phyloP scores from a whole-genome alignment of 1,140 invertebrate species.

The Chrysomallon squamiferum region DNA sequence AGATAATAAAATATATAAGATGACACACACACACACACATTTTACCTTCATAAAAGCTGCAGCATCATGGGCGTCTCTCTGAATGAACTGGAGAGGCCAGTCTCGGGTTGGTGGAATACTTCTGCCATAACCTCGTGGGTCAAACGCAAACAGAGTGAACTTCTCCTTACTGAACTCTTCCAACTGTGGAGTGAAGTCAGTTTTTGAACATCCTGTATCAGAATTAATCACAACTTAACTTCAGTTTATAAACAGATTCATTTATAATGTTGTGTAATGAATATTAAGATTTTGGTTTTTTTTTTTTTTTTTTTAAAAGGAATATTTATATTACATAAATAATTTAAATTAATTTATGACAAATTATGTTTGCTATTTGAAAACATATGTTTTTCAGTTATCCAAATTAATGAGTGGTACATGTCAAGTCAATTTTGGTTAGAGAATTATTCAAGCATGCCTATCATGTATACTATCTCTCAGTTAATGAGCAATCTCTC shows the following conservation, averaged over 20 bases:
- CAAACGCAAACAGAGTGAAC: slow-evolving; percentile 82
- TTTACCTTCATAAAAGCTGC: slow-evolving; percentile 77
- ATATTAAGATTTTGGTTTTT: too few relatives aligned
- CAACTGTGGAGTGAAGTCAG: slow-evolving; percentile 82
- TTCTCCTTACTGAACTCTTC: slow-evolving; percentile 73
- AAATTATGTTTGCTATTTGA: too few relatives aligned
- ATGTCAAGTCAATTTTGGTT: too few relatives aligned
- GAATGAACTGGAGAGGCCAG: slow-evolving; percentile 76
- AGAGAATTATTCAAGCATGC: too few relatives aligned
- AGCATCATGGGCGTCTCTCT: slow-evolving; percentile 77
- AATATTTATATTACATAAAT: too few relatives aligned
- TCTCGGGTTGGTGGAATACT: slow-evolving; percentile 79
- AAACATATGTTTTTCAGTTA: too few relatives aligned
- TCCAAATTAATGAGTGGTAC: too few relatives aligned
- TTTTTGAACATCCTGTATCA: slow-evolving; percentile 72
- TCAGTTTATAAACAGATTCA: neutral
- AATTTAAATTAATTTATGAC: neutral
- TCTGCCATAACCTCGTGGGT: slow-evolving; percentile 87
- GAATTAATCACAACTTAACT: neutral
- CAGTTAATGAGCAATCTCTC: too few relatives aligned
- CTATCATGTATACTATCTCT: too few relatives aligned
- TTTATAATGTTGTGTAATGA: neutral
- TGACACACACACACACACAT: too few relatives aligned
- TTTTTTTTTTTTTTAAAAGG: too few relatives aligned
- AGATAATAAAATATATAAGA: too few relatives aligned